Conservation (phyloP, 2,888 invertebrate species). For the Apodemia duryi region DNA sequence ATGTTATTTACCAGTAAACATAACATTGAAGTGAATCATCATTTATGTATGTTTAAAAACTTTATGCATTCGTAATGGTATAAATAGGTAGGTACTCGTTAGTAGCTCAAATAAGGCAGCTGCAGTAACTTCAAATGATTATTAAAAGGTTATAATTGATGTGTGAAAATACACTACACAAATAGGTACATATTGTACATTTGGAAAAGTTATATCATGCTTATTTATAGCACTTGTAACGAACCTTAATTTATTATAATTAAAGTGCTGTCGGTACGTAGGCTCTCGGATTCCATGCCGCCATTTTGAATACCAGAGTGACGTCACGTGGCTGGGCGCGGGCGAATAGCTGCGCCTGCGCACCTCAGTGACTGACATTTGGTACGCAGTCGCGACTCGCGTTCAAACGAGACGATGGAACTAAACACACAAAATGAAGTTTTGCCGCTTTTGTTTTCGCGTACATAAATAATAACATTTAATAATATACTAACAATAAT, state of each 20-base stretch:
- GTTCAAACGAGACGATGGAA: conserved; percentile 67
- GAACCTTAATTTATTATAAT: conserved; percentile 6
- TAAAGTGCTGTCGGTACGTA: conserved; percentile 39
- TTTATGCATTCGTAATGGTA: too few species aligned
- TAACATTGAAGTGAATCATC: too few species aligned
- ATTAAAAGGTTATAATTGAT: not conserved
- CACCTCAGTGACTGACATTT: conserved; percentile 43
- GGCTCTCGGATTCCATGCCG: conserved; percentile 74
- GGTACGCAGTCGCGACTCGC: conserved; percentile 49
- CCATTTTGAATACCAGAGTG: conserved; percentile 76
- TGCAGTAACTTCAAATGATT: not conserved
- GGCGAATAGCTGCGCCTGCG: conserved; percentile 58
- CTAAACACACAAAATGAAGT: conserved; percentile 63
- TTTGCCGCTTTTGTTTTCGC: conserved; percentile 59
- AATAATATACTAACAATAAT: conserved; percentile 44
- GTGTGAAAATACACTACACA: not conserved
- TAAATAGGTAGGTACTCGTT: too few species aligned
- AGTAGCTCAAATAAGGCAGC: too few species aligned
- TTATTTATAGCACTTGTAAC: conserved; percentile 7
- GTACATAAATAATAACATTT: conserved; percentile 52
- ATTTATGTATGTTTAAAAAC: too few species aligned
- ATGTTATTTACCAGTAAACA: too few species aligned
- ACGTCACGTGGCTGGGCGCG: conserved; percentile 73
- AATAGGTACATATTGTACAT: not conserved
- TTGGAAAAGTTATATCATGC: conserved; percentile 1